Base-by-base conservation (phyloP, 2,113 vertebrate species). In the Eubucco bourcierii region DNA sequence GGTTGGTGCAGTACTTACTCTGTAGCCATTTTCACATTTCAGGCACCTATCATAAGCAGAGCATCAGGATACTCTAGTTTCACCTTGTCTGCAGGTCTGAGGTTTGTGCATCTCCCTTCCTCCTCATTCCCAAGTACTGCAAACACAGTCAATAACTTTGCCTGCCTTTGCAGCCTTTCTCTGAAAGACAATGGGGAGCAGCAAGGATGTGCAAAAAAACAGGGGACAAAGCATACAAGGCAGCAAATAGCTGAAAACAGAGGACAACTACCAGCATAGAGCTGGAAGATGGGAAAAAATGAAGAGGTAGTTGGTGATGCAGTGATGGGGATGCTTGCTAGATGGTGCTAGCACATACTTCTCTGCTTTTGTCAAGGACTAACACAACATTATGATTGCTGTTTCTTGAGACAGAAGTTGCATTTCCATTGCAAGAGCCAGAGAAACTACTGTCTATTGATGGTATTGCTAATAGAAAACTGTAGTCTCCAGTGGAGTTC, bases 271-370 rank as follows among this genome's bases (percentile, higher is more conserved):
- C 29, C 71, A 64, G 18, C 53, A 58, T 34, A 0, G 0, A 71
- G 37, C 31, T 89, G 18, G 16, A 77, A 85, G 29, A 87, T 19
- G 25, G 56, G 52, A 44, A 78, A 80, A 76, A 95, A 74, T 31
- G 31, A 53, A 53, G 61, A 84, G 8, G 21, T 29, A 94, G 63
- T 29, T 87, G 27, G 41, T 34, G 61, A 77, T 94, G 94, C 73
- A 94, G 1, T 96, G 91, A 92, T 75, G 58, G 65, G 58, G 73
- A 67, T 64, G 44, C 61, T 92, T 90, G 96, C 94, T 96, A 96
- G 96, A 68, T 95, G 95, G 94, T 85, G 93, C 96, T 95, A 96
- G 82, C 61, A 93, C 76, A 94, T 90, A 56, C 68, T 92, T 19
- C 87, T 75, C 72, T 71, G 75, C 39, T 77, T 89, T 65, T 58